Evolutionary conservation across 1,140 invertebrate genomes (phyloP), one percentile per base, ranked within the genome.

Genomic region (Drosophila tani): DNA sequence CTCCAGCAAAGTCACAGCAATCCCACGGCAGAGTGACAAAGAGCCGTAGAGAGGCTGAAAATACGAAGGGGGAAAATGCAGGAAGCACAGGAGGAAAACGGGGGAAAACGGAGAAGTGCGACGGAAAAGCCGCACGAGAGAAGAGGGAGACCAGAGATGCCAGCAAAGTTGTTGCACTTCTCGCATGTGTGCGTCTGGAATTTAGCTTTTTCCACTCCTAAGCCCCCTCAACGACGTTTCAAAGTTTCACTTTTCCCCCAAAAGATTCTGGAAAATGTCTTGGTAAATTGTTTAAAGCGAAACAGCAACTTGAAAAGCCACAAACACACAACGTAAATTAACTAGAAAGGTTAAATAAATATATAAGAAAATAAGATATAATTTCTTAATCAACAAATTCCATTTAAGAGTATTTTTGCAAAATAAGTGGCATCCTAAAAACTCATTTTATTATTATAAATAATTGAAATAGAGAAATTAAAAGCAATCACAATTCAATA

Each of bases 111-210:
- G 27, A 32, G 12, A 14, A n/a, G 45, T 15, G 46, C 11, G 59
- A 17, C 11, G 43, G 45, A 32, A 60, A 60, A 60, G 29, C 45
- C 15, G 24, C 4, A 29, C 11, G 12, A 53, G 32, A 21, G 24
- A 29, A 15, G 29, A n/a, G 27, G 9, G 14, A 21, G 45, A 27
- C 32, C 0, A 43, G 35, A 46, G 38, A 69, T 66, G 66, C 66
- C 66, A 45, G 60, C 15, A 46, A 67, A 69, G 67, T 69, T 69
- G 62, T 67, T 70, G 67, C 67, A 70, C 47, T 69, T 69, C 40
- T 68, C 63, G 67, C 67, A 53, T 70, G 67, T 70, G 63, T 70
- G 67, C 67, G 27, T 38, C 21, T 45, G 40, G 62, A 64, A 64
- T 64, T 56, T 63, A 17, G 66, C 5, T 29, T 32, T 62, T 15